Evolutionary conservation across 2,888 invertebrate species (phyloP).

Genomic region (Colletes collaris): DNA sequence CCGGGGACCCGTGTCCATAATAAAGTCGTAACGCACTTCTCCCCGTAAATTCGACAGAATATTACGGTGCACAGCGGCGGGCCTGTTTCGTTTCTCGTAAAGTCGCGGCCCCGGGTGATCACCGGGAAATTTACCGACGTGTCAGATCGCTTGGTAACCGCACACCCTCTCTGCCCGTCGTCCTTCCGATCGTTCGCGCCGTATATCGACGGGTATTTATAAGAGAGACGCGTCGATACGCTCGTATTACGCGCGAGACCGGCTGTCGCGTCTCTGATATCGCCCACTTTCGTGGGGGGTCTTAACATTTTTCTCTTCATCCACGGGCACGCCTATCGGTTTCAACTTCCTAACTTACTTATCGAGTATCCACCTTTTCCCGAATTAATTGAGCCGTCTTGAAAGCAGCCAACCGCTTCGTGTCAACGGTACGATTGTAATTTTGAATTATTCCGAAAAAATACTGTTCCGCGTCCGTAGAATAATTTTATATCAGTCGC

Average conservation of each 20-base stretch:
- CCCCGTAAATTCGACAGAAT: slow-evolving; percentile 79
- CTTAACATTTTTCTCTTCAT: not conserved
- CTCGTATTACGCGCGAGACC: slow-evolving; percentile 46
- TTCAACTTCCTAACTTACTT: not conserved
- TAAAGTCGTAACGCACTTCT: slow-evolving; percentile 76
- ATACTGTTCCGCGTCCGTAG: too few species aligned
- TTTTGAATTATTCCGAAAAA: too few species aligned
- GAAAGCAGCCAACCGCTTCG: too few species aligned
- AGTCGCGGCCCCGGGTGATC: slow-evolving; percentile 71
- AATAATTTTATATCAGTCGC: too few species aligned
- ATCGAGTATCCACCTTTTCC: too few species aligned
- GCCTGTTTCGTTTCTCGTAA: slow-evolving; percentile 69
- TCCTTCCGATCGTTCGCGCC: slow-evolving; percentile 33
- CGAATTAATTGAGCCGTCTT: too few species aligned
- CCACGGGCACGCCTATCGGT: not conserved
- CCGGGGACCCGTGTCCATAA: slow-evolving; percentile 69
- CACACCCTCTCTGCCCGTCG: slow-evolving; percentile 28
- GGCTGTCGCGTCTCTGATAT: slow-evolving; percentile 1
- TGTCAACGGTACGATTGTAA: too few species aligned
- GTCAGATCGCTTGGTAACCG: slow-evolving; percentile 66
- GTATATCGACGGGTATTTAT: slow-evolving; percentile 61
- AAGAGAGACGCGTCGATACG: slow-evolving; percentile 62
- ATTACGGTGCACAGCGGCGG: slow-evolving; percentile 69
- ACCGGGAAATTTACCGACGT: slow-evolving; percentile 75
- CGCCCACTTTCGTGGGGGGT: slow-evolving; percentile 39